Evolutionary conservation across 2,888 invertebrate species (phyloP), one percentile per base, ranked within the genome.

Genomic region (Eretmocerus hayati): DNA sequence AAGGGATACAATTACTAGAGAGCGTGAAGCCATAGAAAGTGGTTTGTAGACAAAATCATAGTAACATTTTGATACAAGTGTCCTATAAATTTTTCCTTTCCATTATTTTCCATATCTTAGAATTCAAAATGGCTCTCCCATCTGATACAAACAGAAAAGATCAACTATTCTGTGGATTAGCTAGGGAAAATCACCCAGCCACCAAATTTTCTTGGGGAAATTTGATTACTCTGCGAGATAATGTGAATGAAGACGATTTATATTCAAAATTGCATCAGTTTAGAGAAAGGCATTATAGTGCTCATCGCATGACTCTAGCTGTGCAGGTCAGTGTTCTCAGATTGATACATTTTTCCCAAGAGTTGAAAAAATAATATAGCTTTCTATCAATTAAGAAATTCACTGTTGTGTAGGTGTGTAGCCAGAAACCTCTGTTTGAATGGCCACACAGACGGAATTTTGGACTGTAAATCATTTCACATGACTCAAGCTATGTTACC

Each of bases 161-260:
- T 66, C 90, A 90, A 73, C 64, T 93, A 40, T 71, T 91, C 37
- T 80, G 81, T 39, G 78, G 77, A 53, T 70, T 88, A 50, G 85
- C 88, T 43, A 79, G 80, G 30, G 67, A 73, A 4, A 78, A 78
- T 1, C 87, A 86, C 64, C 92, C 89, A 0, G 83, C 78, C n/a
- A 69, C 80, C 23, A 85, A 84, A 37, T 94, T 94, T 69, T 77
- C 84, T 13, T 91, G 91, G 89, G 94, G 93, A 56, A 90, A 90
- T 73, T 72, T 84, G 46, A 74, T 78, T 55, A 87, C 89, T 0
- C 72, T 91, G 9, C 77, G 78, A 33, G 85, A 87, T 13, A 76
- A 78, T 53, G 76, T 85, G 18, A 71, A 78, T 11, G 85, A 87
- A 55, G 81, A 83, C 32, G 76, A 75, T 32, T 72, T 93, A 2